phyloP scores from a whole-genome alignment of 2,888 invertebrate genomes.

The Dexiosoma caninum region DNA sequence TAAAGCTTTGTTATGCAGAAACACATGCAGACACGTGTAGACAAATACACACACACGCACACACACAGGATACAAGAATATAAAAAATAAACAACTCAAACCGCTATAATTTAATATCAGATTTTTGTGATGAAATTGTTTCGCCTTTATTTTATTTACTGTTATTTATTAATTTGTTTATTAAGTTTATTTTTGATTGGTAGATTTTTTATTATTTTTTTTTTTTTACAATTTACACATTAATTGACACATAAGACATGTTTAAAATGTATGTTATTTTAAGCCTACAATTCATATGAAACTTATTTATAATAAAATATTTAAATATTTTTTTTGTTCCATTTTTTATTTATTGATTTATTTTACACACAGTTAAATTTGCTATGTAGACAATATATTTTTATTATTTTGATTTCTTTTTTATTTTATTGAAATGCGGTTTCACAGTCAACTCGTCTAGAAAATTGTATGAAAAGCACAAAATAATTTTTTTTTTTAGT shows the following conservation, averaged over 20 bases:
- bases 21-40: neutral
- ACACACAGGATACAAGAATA: neutral
- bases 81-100: conserved; percentile 10
- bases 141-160: conserved; percentile 45
- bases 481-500: too few species aligned
- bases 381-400: conserved; percentile 29
- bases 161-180: conserved; percentile 12
- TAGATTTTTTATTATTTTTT: neutral
- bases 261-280: conserved; percentile 47
- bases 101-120: conserved; percentile 47
- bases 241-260: conserved; percentile 63
- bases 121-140: conserved; percentile 38
- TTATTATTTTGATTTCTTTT: conserved; percentile 1
- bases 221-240: conserved; percentile 61
- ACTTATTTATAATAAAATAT: conserved; percentile 47
- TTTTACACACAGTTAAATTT: conserved; percentile 48
- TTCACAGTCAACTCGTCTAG: too few species aligned
- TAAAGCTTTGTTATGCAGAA: neutral
- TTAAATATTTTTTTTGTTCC: conserved; percentile 10
- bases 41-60: neutral
- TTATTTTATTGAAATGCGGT: too few species aligned
- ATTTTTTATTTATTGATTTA: conserved; percentile 1
- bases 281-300: conserved; percentile 51
- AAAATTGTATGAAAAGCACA: too few species aligned
- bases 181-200: neutral